phyloP scores from a whole-genome alignment of 2,797 vertebrate genomes.

The Rachycentron canadum region DNA sequence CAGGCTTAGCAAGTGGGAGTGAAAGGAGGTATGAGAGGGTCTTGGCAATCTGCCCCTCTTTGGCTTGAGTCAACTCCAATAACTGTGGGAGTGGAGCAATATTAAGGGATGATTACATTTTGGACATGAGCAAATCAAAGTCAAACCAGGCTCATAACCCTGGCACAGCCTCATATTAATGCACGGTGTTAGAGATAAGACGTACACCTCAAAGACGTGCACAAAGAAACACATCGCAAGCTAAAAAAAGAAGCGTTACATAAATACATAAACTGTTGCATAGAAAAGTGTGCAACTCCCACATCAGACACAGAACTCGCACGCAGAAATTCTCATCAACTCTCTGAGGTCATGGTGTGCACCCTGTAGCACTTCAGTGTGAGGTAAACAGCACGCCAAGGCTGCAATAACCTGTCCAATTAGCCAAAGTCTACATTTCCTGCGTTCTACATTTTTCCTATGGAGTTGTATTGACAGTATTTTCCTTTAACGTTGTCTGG shows the following conservation, averaged over 20 bases:
- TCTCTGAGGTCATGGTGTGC: neutral
- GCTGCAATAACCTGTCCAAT: slow-evolving; percentile 24
- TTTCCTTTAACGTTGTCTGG: slow-evolving; percentile 18
- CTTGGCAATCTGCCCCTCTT: slow-evolving; percentile 54
- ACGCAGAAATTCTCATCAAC: slow-evolving; percentile 23
- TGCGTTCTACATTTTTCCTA: neutral
- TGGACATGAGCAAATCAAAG: slow-evolving; percentile 69
- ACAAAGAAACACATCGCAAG: slow-evolving; percentile 23
- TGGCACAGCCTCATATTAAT: slow-evolving; percentile 44
- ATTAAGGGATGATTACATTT: slow-evolving; percentile 64
- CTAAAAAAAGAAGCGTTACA: slow-evolving; percentile 49
- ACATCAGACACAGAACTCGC: slow-evolving; percentile 30
- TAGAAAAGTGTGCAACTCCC: slow-evolving; percentile 31
- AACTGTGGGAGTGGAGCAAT: slow-evolving; percentile 59
- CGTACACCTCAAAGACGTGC: slow-evolving; percentile 3
- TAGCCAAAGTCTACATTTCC: slow-evolving; percentile 6
- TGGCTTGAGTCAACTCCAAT: slow-evolving; percentile 51
- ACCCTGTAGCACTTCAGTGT: neutral
- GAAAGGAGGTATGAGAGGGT: slow-evolving; percentile 39
- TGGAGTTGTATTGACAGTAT: slow-evolving; percentile 17
- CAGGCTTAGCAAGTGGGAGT: slow-evolving; percentile 35
- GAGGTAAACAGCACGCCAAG: slow-evolving; percentile 15
- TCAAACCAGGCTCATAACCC: slow-evolving; percentile 44
- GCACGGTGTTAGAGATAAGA: slow-evolving; percentile 37
- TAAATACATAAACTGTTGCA: slow-evolving; percentile 48